A percentile compares a stretch with the other conserved stretches of the same genome.
Conservation (phyloP, 1,140 invertebrate species). For the Samia ricini region DNA sequence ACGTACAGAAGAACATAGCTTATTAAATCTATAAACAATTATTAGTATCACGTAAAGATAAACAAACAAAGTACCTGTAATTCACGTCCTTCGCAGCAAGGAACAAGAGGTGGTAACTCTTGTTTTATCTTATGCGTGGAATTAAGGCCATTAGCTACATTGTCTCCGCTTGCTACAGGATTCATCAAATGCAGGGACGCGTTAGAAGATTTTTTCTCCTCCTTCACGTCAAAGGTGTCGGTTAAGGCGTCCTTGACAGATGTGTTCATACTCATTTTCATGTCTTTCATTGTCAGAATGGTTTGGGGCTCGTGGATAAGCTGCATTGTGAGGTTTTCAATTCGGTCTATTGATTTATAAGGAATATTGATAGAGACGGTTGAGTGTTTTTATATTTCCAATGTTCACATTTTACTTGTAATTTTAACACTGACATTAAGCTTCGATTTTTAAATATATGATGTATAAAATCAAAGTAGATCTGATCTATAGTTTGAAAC, state of each 20-base stretch:
- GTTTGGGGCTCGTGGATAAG: slow-evolving; percentile 48
- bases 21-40: no score
- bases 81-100: slow-evolving; percentile 65
- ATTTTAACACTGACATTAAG: slow-evolving; percentile 48
- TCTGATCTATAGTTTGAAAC: no score
- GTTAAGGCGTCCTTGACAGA: slow-evolving; percentile 32
- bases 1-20: neutral
- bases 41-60: neutral
- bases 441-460: slow-evolving; percentile 31
- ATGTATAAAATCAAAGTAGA: no score
- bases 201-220: slow-evolving; percentile 48
- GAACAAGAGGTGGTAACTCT: slow-evolving; percentile 54
- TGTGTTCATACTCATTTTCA: slow-evolving; percentile 39
- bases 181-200: slow-evolving; percentile 56
- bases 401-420: slow-evolving; percentile 45
- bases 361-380: no score
- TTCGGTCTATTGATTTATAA: slow-evolving; percentile 6
- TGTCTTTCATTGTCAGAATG: slow-evolving; percentile 31
- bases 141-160: slow-evolving; percentile 45
- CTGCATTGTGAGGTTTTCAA: slow-evolving; percentile 47
- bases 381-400: slow-evolving; percentile 30
- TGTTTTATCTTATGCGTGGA: slow-evolving; percentile 53
- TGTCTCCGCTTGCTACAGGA: slow-evolving; percentile 67
- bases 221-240: slow-evolving; percentile 53
- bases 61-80: slow-evolving; percentile 41